Percentiles rank a stretch among this genome's conserved stretches.
Conservation (phyloP, 2,797 vertebrate species). For the Lepus oiostolus region DNA sequence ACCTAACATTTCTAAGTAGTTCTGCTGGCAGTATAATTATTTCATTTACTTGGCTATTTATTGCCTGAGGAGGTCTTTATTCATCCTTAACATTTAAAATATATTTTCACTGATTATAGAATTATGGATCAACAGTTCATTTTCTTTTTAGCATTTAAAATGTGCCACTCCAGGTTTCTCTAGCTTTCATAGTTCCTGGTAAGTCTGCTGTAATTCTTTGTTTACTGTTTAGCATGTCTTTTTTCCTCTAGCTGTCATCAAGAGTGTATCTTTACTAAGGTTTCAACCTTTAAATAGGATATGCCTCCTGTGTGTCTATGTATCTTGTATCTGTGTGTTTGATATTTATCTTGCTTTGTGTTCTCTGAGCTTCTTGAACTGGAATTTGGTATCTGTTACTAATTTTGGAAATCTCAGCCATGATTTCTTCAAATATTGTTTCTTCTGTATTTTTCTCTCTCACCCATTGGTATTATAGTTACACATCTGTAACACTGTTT, state of each 20-base stretch:
- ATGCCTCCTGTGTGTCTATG: background rate
- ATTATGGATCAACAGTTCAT: background rate
- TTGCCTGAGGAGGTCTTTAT: background rate
- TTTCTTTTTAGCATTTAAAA: background rate
- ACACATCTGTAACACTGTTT: background rate
- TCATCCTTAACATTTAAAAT: conserved; percentile 32
- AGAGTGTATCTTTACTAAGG: background rate
- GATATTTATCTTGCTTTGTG: background rate
- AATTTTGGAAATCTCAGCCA: background rate
- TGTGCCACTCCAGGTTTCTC: background rate
- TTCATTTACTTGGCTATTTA: background rate
- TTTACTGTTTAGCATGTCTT: background rate
- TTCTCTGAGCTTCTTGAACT: conserved; percentile 1
- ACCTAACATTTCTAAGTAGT: conserved; percentile 1
- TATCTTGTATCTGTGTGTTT: background rate
- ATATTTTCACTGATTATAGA: background rate
- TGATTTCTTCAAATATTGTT: background rate
- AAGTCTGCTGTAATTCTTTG: background rate
- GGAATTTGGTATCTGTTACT: background rate
- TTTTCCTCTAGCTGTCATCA: background rate
- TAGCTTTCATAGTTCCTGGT: background rate
- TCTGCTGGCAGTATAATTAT: background rate
- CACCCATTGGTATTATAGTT: background rate
- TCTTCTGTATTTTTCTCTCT: background rate
- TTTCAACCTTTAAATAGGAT: background rate